phyloP scores from a whole-genome alignment of 2,113 vertebrate genomes.

The Nymphicus hollandicus region DNA sequence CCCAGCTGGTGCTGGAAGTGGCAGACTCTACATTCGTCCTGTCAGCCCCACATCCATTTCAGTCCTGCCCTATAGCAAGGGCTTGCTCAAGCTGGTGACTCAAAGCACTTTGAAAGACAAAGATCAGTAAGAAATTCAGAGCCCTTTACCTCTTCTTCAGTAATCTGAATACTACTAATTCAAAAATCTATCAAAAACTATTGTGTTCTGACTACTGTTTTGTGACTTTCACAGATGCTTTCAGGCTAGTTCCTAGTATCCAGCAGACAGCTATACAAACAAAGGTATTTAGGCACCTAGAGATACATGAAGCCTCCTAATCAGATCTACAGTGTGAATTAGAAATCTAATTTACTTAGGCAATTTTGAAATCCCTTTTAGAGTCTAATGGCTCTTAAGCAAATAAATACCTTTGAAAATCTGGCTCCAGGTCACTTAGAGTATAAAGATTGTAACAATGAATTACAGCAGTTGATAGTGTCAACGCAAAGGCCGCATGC shows the following conservation, averaged over 20 bases:
- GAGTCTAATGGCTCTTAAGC: constrained; percentile 36
- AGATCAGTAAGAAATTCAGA: background rate
- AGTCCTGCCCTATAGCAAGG: background rate
- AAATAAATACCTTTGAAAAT: constrained; percentile 40
- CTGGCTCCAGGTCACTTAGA: constrained; percentile 1
- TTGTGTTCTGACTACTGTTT: background rate
- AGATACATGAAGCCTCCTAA: constrained; percentile 4
- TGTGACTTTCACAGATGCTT: background rate
- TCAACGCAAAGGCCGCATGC: background rate
- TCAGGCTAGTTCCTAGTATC: background rate
- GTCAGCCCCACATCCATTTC: background rate
- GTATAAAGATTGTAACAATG: background rate
- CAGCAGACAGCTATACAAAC: background rate
- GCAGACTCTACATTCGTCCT: rapidly evolving
- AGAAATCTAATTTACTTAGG: constrained; percentile 36
- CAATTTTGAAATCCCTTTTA: constrained; percentile 51
- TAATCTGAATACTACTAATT: background rate
- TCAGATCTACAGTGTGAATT: constrained; percentile 24
- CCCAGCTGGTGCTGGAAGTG: background rate
- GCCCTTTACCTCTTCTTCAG: background rate
- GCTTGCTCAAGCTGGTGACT: background rate
- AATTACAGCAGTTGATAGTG: background rate
- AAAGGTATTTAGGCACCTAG: background rate
- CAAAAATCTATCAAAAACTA: background rate
- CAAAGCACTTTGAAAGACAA: background rate